Percentiles rank a stretch among this genome's conserved stretches.
Evolutionary conservation across 2,113 vertebrate species (phyloP).

Genomic region (Xenotilapia flavipinnis): DNA sequence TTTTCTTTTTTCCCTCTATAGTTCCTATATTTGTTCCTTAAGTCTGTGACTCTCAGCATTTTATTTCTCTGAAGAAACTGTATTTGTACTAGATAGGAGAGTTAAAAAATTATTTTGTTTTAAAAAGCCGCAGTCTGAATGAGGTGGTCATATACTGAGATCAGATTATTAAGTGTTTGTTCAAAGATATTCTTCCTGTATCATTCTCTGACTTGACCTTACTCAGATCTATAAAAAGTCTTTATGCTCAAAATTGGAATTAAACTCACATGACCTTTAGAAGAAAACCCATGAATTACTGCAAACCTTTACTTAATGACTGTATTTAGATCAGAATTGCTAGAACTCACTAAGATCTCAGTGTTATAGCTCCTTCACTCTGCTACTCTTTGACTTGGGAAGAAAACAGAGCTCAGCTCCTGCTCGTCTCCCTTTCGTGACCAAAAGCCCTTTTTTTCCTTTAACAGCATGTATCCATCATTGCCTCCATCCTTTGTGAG

Average conservation of each 20-base stretch:
- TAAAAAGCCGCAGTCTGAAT: neutral
- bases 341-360: neutral
- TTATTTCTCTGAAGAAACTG: neutral
- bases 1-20: neutral
- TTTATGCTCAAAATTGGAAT: neutral
- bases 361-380: neutral
- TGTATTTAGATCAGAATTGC: neutral
- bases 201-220: neutral
- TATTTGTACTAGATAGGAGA: neutral
- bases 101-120: rapidly evolving
- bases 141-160: neutral
- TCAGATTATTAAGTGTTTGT: neutral
- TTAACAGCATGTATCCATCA: constrained; percentile 21
- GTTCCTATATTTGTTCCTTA: neutral
- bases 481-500: neutral
- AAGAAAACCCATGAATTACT: neutral
- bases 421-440: constrained; percentile 3
- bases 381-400: neutral
- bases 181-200: neutral
- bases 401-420: neutral
- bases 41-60: neutral
- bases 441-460: constrained; percentile 13
- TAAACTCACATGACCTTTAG: neutral
- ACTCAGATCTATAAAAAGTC: neutral
- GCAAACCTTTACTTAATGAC: neutral